Conservation (phyloP, 2,113 vertebrate genomes). For the Ptilorrhoa leucosticta region DNA sequence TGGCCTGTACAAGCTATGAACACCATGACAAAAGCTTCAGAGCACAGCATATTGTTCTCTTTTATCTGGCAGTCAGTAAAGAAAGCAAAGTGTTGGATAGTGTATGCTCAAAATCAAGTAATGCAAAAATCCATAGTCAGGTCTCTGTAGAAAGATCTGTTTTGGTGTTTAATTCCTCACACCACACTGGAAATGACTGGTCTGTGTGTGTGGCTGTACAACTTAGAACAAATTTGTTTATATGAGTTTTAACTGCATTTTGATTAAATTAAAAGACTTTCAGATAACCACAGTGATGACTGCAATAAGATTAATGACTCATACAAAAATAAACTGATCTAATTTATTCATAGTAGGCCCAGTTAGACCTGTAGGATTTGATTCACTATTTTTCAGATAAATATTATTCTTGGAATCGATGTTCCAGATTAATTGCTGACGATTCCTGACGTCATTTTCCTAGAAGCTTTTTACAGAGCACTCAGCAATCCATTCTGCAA, state of each 20-base stretch:
- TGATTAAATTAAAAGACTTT: slow-evolving; percentile 28
- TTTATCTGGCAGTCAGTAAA: neutral
- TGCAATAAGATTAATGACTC: neutral
- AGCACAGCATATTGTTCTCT: neutral
- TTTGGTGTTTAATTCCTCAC: neutral
- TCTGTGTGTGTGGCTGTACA: neutral
- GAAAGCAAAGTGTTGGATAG: neutral
- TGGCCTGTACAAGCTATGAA: neutral
- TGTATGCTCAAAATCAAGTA: neutral
- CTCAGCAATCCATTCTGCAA: neutral
- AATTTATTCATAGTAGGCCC: neutral
- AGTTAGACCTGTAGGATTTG: neutral
- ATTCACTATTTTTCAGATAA: neutral
- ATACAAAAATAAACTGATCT: neutral
- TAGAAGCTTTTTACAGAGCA: neutral
- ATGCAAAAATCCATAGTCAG: neutral
- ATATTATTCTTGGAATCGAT: neutral
- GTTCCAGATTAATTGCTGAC: neutral
- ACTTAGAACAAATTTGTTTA: neutral
- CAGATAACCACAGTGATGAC: neutral
- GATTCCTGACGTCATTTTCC: neutral
- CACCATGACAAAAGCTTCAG: neutral
- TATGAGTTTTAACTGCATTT: slow-evolving; percentile 8
- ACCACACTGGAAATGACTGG: neutral
- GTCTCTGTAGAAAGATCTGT: neutral